Base-by-base conservation (phyloP, 2,888 invertebrate genomes). In the Mesoligia furuncula region DNA sequence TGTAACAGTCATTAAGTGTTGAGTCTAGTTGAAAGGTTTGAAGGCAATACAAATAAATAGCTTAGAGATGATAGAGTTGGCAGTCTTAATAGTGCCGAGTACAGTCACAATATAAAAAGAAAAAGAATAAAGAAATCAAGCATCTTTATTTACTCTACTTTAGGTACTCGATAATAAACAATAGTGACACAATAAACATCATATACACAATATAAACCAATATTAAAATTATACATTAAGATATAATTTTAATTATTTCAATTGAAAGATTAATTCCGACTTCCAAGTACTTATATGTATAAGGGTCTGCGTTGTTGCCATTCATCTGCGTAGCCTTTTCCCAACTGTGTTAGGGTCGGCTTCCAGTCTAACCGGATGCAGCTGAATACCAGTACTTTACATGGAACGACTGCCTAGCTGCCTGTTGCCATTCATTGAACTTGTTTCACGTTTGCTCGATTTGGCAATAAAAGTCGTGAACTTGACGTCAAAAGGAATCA, bases 401-500 rank as follows among this genome's bases (percentile, higher is more conserved):
- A 45, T 45, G 45, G 15, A 45, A 45, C 15, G 15, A 45, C 45
- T 45, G 45, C 45, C 15, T 45, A 13, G 13, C 45, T 45, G 45
- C 15, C 15, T 45, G 20, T 69, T 15, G 36, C 36, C 20, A 48
- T 70, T 51, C 9, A 39, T 20, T 13, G 6, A 48, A 31, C 48
- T 48, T 15, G 15, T 31, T 54, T 31, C 51, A 54, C 24, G 2
- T 61, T 68, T 67, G 36, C 64, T 48, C 3, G 42, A 65, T 57
- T 65, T 57, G 11, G 62, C 59, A 67, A 75, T 67, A 9, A 31
- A 71, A 42, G 42, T 27, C 54, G 54, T 72, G 59, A 57, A 64
- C 48, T 48, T 59, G 27, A 3, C 17, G 36, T 62, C 17, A 48
- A 67, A 71, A 61, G 1, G 27, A 51, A 81, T 77, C 73, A 78